Base-by-base conservation (phyloP, 1,140 invertebrate genomes). In the Leucophenga varia region DNA sequence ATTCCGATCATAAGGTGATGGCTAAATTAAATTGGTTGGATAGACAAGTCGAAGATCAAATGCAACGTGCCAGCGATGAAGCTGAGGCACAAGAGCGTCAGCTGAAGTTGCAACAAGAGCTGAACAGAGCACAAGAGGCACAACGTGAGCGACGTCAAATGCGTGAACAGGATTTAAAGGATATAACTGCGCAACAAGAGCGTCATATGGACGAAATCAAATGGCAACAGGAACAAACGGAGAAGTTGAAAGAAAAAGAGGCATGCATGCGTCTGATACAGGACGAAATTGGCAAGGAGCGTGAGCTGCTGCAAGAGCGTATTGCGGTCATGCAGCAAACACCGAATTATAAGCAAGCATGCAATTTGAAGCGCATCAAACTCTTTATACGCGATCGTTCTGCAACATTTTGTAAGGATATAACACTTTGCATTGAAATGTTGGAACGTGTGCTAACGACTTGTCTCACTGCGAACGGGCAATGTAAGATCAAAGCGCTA, bases 21-120 rank as follows among this genome's bases (percentile, higher is more conserved):
- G 61, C 79, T 16, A 80, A 80, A 49, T 53, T 79, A 9, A 77
- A 77, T 44, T 80, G 79, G 79, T 56, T 80, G 31, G 77, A 80
- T 47, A 79, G 79, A 19, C 61, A 75, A 49, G 76, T 80, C 9
- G 76, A 77, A 39, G 67, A 77, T 38, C 67, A 77, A 46, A 64
- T 79, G 55, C 49, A 65, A 25, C 74, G 74, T 16, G 78, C 80
- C 36, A 51, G 72, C 8, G 74, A 78, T 51, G 74, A 72, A 38
- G 63, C 64, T 10, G 39, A 77, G 40, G 51, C 46, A 2, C 54
- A 72, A 31, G 59, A 73, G 16, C 72, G 72, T 17, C 59, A 69
- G n/a, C 14, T 74, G n/a, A 57, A 60, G 32, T 35, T 79, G n/a
- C 72, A 76, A 52, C 64, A 75, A 30, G 65, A 75, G 38, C 49